Evolutionary conservation across 2,113 vertebrate genomes (phyloP).

Genomic region (Tretioscincus oriximinensis): DNA sequence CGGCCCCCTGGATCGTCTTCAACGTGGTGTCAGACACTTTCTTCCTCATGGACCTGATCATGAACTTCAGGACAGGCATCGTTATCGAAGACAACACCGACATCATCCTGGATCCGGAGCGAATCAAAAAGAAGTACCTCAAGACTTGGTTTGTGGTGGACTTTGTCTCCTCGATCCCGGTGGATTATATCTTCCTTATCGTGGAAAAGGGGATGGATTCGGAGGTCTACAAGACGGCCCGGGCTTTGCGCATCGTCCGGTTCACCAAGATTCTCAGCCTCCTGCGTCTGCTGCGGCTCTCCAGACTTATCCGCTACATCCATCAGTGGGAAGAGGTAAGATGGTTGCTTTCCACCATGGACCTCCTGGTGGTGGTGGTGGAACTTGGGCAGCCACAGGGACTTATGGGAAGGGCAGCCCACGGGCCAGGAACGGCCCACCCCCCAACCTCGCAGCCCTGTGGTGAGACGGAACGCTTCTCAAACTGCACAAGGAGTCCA

Average conservation of each 20-base stretch:
- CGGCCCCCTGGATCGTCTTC: constrained; percentile 96
- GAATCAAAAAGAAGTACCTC: constrained; percentile 95
- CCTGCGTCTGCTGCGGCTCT: constrained; percentile 87
- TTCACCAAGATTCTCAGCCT: constrained; percentile 97
- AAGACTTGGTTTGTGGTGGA: constrained; percentile 98
- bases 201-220: constrained; percentile 98
- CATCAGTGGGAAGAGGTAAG: constrained; percentile 97
- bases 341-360: not conserved
- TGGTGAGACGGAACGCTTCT: too few species aligned
- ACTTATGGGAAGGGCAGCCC: not conserved
- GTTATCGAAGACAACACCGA: constrained; percentile 98
- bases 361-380: not conserved
- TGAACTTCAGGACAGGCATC: constrained; percentile 97
- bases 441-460: too few species aligned
- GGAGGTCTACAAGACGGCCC: constrained; percentile 95
- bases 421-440: too few species aligned
- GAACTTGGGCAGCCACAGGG: not conserved
- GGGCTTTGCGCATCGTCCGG: constrained; percentile 92
- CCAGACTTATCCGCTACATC: constrained; percentile 93
- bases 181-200: constrained; percentile 99
- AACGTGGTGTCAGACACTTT: constrained; percentile 98
- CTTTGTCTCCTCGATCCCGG: constrained; percentile 96
- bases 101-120: constrained; percentile 94
- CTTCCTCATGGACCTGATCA: constrained; percentile 95
- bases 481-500: too few species aligned